These are phyloP conservation scores for Gobio gobio DNA, from an alignment of 2,113 vertebrate species.

Conservation along the genomic window DNA sequence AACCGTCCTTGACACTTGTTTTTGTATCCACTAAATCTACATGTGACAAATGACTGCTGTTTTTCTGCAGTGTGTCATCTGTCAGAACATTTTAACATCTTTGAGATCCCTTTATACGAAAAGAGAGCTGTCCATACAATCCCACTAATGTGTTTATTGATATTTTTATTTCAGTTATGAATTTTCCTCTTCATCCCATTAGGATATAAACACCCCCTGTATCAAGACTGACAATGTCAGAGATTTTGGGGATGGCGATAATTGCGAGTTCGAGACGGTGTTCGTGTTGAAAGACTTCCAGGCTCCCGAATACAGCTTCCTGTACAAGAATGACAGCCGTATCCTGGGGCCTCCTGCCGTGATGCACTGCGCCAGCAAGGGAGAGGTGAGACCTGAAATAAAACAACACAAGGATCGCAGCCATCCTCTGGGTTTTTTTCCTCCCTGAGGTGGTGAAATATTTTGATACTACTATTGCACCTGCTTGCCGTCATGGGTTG, in stretches of 20 bases:
- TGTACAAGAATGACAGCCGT: slow-evolving; percentile 87
- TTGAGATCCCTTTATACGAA: neutral
- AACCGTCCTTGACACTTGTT: slow-evolving; percentile 19
- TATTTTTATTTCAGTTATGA: slow-evolving; percentile 4
- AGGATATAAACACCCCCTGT: slow-evolving; percentile 89
- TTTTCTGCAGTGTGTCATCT: slow-evolving; percentile 17
- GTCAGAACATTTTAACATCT: neutral
- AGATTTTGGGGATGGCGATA: slow-evolving; percentile 84
- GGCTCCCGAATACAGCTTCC: slow-evolving; percentile 79
- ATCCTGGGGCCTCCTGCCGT: slow-evolving; percentile 91
- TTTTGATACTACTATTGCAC: slow-evolving; percentile 10
- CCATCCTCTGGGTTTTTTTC: neutral
- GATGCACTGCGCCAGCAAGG: slow-evolving; percentile 83
- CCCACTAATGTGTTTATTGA: neutral
- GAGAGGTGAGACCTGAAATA: slow-evolving; percentile 77
- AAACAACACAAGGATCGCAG: neutral
- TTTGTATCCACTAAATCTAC: slow-evolving; percentile 6
- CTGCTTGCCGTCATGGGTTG: neutral
- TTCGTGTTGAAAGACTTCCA: slow-evolving; percentile 89
- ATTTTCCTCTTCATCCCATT: slow-evolving; percentile 33
- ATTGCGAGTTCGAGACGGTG: slow-evolving; percentile 86
- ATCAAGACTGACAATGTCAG: slow-evolving; percentile 81
- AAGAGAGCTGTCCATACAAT: neutral
- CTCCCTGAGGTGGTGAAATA: slow-evolving; percentile 8
- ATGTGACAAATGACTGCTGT: slow-evolving; percentile 15